These are phyloP conservation scores for Hephaestus fuliginosus DNA, from an alignment of 2,797 vertebrate genomes.

Conservation along the genomic window DNA sequence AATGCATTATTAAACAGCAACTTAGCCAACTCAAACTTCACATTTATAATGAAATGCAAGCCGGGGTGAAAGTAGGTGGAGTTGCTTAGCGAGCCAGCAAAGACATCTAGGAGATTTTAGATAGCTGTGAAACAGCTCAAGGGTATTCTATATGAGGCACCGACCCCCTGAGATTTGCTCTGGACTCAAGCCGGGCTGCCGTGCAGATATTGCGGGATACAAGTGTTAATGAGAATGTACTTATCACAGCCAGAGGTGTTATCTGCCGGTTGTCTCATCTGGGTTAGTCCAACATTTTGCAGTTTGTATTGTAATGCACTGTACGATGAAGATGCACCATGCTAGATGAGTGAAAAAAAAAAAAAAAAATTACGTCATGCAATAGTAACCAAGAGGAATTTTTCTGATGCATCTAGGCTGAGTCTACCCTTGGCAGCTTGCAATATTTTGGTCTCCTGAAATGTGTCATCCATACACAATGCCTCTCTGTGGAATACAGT, in stretches of 20 bases:
- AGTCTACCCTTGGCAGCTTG: neutral
- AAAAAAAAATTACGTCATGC: neutral
- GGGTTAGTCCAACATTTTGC: conserved; percentile 57
- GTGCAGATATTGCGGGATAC: conserved; percentile 80
- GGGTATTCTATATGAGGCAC: conserved; percentile 87
- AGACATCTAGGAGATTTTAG: conserved; percentile 79
- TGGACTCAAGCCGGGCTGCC: conserved; percentile 79
- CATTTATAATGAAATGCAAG: conserved; percentile 70
- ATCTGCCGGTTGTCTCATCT: conserved; percentile 71
- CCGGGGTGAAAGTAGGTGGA: conserved; percentile 68
- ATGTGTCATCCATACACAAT: conserved; percentile 11
- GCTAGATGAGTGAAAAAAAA: neutral
- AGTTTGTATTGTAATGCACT: conserved; percentile 27
- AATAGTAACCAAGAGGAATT: neutral
- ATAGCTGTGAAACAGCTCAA: conserved; percentile 84
- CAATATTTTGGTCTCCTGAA: conserved; percentile 12
- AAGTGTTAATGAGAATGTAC: conserved; percentile 87
- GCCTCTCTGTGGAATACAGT: conserved; percentile 15
- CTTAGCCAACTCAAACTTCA: conserved; percentile 67
- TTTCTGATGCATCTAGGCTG: conserved; percentile 7
- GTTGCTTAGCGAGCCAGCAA: conserved; percentile 69
- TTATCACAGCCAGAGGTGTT: conserved; percentile 81
- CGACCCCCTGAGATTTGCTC: conserved; percentile 80
- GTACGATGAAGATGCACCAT: conserved; percentile 8
- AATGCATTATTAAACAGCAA: conserved; percentile 77